Conservation (phyloP, 1,140 invertebrate species). For the Amphibalanus amphitrite region DNA sequence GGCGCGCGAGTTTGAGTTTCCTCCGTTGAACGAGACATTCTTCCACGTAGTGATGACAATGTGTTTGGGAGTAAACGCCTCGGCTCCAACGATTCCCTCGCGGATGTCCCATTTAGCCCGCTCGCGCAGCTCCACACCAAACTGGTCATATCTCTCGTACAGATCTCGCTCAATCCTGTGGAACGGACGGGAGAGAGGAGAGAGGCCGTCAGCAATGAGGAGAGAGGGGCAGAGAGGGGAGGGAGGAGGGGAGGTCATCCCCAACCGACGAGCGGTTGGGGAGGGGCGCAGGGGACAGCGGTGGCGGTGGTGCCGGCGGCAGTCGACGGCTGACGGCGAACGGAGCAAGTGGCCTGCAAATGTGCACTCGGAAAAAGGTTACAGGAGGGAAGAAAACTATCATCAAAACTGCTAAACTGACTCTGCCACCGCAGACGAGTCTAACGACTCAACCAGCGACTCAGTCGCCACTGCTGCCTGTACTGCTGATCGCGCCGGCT, state of each 20-base stretch:
- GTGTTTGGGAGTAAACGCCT: constrained; percentile 74
- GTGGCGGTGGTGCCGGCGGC: neutral
- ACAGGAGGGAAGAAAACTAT: too few relatives aligned
- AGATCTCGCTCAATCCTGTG: constrained; percentile 46
- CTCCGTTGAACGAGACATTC: constrained; percentile 80
- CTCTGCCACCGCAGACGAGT: too few relatives aligned
- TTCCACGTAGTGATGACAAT: constrained; percentile 87
- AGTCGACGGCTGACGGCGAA: neutral
- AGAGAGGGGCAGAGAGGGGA: too few relatives aligned
- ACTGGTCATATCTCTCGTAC: constrained; percentile 52
- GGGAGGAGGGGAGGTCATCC: neutral
- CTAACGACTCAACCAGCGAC: too few relatives aligned
- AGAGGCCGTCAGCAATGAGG: neutral
- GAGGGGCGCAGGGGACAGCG: too few relatives aligned
- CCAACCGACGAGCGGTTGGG: too few relatives aligned
- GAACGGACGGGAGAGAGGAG: neutral
- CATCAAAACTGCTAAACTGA: too few relatives aligned
- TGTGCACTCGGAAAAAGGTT: too few relatives aligned
- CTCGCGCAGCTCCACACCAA: constrained; percentile 71
- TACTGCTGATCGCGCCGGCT: too few relatives aligned
- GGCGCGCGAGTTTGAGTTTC: constrained; percentile 47
- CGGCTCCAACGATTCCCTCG: constrained; percentile 73
- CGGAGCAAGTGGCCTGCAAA: too few relatives aligned
- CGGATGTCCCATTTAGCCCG: constrained; percentile 73
- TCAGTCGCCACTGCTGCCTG: too few relatives aligned